These are phyloP conservation scores for Caloenas nicobarica DNA, from an alignment of 2,113 vertebrate genomes.

Conservation along the genomic window DNA sequence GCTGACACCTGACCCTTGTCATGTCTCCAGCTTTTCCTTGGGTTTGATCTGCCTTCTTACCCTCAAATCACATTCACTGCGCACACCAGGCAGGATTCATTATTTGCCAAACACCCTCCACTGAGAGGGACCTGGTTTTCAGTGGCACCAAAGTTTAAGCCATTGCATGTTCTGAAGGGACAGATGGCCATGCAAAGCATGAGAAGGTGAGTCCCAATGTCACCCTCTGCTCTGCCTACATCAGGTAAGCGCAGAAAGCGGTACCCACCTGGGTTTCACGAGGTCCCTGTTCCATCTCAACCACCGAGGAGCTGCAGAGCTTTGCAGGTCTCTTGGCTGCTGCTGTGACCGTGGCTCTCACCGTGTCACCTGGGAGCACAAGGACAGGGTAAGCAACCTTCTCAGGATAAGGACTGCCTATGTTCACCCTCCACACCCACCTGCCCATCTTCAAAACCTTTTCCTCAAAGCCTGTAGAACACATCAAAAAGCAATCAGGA, in stretches of 20 bases:
- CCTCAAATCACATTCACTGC: rapidly evolving
- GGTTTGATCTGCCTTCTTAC: neutral
- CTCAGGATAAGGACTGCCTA: neutral
- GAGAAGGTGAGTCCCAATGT: neutral
- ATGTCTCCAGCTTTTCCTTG: neutral
- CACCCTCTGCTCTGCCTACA: neutral
- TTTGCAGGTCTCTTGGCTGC: neutral
- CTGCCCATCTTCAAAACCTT: neutral
- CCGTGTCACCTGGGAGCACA: neutral
- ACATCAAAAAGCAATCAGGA: neutral
- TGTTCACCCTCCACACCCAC: neutral
- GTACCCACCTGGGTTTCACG: neutral
- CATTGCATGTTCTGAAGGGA: neutral
- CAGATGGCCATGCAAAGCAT: neutral
- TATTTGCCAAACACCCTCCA: neutral
- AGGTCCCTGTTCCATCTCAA: neutral
- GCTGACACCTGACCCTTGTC: neutral
- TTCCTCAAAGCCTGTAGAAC: neutral
- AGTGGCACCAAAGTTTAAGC: neutral
- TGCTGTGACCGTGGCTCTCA: rapidly evolving
- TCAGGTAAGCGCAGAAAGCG: neutral
- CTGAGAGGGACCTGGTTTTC: neutral
- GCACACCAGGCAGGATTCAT: rapidly evolving
- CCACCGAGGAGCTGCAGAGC: neutral
- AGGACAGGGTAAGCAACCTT: neutral